Percentiles rank a stretch among this genome's conserved stretches.
Evolutionary conservation across 2,797 vertebrate genomes (phyloP).

Genomic region (Sebastes oblongus): DNA sequence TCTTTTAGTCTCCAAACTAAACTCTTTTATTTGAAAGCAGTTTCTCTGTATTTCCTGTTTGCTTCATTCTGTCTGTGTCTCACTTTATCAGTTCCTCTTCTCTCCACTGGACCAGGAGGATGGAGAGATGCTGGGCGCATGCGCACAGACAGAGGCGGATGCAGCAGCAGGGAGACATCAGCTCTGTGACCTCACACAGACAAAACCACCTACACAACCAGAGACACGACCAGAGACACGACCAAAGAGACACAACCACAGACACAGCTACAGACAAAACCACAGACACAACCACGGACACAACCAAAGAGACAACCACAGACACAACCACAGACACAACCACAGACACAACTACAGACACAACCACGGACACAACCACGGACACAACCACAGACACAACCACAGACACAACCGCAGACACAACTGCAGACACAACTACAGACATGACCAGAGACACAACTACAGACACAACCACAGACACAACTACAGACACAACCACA

Average conservation of each 20-base stretch:
- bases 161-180: conserved; percentile 32
- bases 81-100: conserved; percentile 33
- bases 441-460: no score
- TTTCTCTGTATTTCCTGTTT: neutral
- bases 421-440: no score
- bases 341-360: accelerated
- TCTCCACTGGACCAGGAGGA: conserved; percentile 34
- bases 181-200: conserved; percentile 5
- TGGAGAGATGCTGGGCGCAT: conserved; percentile 65
- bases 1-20: neutral
- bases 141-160: conserved; percentile 60
- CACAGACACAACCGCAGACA: no score
- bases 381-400: no score
- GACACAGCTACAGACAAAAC: no score
- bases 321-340: no score
- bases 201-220: accelerated
- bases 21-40: neutral
- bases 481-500: no score
- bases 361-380: accelerated
- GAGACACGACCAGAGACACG: no score
- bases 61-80: neutral
- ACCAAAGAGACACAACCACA: no score
- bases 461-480: accelerated
- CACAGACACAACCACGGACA: no score
- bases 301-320: no score